Conservation (phyloP, 1,140 invertebrate genomes). For the Zaprionus kolodkinae region DNA sequence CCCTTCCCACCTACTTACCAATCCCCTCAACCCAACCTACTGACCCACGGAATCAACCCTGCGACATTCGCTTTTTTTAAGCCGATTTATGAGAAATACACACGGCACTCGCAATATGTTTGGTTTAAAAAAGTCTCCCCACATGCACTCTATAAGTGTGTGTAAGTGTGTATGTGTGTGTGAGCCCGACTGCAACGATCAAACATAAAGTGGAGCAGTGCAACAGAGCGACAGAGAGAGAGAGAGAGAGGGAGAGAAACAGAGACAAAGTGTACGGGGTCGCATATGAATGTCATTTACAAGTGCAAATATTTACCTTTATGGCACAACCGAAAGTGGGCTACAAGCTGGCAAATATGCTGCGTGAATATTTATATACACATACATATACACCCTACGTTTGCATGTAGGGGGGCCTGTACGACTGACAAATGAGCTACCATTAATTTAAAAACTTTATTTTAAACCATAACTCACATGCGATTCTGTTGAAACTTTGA, state of each 20-base stretch:
- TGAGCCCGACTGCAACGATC: conserved; percentile 35
- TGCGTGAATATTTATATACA: conserved; percentile 52
- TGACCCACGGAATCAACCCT: conserved; percentile 29
- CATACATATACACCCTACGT: conserved; percentile 18
- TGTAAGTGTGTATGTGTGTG: not conserved
- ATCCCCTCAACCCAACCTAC: not conserved
- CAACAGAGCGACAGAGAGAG: not conserved
- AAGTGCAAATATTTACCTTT: conserved; percentile 78
- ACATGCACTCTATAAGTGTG: not conserved
- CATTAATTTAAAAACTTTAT: not conserved
- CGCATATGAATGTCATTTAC: conserved; percentile 78
- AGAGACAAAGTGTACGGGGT: conserved; percentile 17
- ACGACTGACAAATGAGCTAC: conserved; percentile 13
- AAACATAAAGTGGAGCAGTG: conserved; percentile 58
- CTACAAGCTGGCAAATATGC: conserved; percentile 66
- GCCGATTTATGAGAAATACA: conserved; percentile 79
- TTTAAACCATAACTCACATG: not conserved
- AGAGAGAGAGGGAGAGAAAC: not conserved
- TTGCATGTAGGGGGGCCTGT: not conserved
- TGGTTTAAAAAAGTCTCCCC: conserved; percentile 51
- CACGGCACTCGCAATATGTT: conserved; percentile 71
- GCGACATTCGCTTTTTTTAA: conserved; percentile 56
- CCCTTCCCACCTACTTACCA: not conserved
- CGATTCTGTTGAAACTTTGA: not conserved
- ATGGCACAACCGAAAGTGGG: conserved; percentile 63